phyloP scores from a whole-genome alignment of 2,797 vertebrate species.

The Chanos chanos region DNA sequence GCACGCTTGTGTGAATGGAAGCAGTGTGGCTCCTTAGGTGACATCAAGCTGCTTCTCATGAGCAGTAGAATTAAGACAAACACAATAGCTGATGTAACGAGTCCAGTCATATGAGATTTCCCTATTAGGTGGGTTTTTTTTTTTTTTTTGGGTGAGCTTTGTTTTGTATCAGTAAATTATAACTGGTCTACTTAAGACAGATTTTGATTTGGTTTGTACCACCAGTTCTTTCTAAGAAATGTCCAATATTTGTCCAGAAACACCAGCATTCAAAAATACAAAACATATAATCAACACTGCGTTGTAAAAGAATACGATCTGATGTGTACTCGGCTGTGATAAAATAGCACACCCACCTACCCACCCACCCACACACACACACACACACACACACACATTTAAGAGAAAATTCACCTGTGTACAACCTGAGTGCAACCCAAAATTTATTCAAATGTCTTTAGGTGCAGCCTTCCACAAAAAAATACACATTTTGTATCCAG shows the following conservation, averaged over 20 bases:
- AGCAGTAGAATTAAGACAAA: conserved; percentile 59
- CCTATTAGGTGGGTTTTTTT: conserved; percentile 23
- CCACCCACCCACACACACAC: too few relatives aligned
- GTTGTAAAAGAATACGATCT: too few relatives aligned
- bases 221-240: too few relatives aligned
- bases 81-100: conserved; percentile 53
- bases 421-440: not conserved
- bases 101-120: conserved; percentile 16
- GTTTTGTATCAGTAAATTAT: too few relatives aligned
- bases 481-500: conserved; percentile 10
- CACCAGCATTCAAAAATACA: too few relatives aligned
- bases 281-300: too few relatives aligned
- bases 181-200: too few relatives aligned
- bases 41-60: conserved; percentile 63
- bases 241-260: too few relatives aligned
- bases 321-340: too few relatives aligned
- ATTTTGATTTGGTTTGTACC: too few relatives aligned
- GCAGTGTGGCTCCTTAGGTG: conserved; percentile 60
- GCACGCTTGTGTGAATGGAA: conserved; percentile 59
- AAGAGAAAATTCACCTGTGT: too few relatives aligned
- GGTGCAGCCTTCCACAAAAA: not conserved
- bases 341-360: too few relatives aligned
- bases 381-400: not conserved
- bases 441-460: not conserved
- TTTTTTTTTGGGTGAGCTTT: conserved; percentile 1